Evolutionary conservation across 2,113 vertebrate genomes (phyloP).

Genomic region (Percopsis transmontana): DNA sequence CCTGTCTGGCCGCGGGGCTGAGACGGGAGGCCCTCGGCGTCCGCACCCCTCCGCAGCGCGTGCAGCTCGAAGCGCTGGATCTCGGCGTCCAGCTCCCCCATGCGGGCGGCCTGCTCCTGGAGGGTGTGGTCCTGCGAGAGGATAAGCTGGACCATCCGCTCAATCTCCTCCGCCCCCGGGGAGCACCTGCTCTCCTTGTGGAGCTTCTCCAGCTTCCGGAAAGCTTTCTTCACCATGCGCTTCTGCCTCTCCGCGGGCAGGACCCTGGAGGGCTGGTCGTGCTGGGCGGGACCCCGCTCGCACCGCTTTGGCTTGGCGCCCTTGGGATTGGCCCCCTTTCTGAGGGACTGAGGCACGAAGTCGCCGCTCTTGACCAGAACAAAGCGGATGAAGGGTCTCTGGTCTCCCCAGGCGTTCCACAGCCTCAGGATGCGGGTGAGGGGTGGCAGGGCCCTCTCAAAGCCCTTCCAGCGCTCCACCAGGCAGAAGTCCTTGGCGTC

Average conservation of each 20-base stretch:
- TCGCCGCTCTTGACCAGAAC: slow-evolving; percentile 87
- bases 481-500: slow-evolving; percentile 90
- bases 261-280: slow-evolving; percentile 46
- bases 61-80: slow-evolving; percentile 83
- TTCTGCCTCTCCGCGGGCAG: slow-evolving; percentile 89
- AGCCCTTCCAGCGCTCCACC: slow-evolving; percentile 92
- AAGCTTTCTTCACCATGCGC: slow-evolving; percentile 91
- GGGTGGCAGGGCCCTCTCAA: slow-evolving; percentile 88
- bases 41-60: slow-evolving; percentile 60
- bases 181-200: slow-evolving; percentile 76
- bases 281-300: slow-evolving; percentile 81
- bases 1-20: slow-evolving; percentile 51
- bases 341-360: slow-evolving; percentile 81
- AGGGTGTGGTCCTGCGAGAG: slow-evolving; percentile 93
- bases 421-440: slow-evolving; percentile 91
- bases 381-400: slow-evolving; percentile 87
- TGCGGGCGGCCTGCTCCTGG: slow-evolving; percentile 87
- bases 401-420: slow-evolving; percentile 94
- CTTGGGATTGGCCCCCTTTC: slow-evolving; percentile 80
- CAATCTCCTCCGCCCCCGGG: slow-evolving; percentile 80
- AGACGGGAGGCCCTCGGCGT: slow-evolving; percentile 4
- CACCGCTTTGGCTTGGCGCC: slow-evolving; percentile 77
- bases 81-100: slow-evolving; percentile 87
- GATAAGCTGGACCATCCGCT: slow-evolving; percentile 88
- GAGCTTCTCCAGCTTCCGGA: slow-evolving; percentile 90